phyloP scores from a whole-genome alignment of 37 sponge, comb jelly and placozoan genomes.

The Halichondria panicea region DNA sequence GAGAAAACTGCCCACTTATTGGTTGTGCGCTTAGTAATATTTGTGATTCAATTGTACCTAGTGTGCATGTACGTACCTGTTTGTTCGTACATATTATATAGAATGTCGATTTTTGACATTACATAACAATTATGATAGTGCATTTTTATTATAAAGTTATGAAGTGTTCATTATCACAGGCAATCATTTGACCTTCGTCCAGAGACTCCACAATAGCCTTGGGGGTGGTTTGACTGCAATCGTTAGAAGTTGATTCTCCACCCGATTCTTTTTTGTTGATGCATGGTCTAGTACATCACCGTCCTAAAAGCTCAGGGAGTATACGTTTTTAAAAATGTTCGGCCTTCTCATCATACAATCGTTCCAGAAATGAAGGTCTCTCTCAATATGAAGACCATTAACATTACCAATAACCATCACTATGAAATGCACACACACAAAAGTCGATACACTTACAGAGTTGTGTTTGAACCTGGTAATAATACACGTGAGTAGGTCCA shows the following conservation, averaged over 20 bases:
- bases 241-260: background rate
- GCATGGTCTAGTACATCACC: conserved; percentile 25
- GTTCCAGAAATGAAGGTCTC: conserved; percentile 24
- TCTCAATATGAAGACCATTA: conserved; percentile 28
- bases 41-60: conserved; percentile 62
- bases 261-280: too few relatives aligned
- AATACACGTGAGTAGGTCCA: conserved; percentile 21
- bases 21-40: conserved; percentile 64
- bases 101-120: too few relatives aligned
- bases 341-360: background rate
- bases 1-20: conserved; percentile 19
- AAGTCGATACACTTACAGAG: conserved; percentile 53
- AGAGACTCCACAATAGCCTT: conserved; percentile 16
- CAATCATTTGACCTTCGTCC: conserved; percentile 55
- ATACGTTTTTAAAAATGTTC: conserved; percentile 16
- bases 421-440: conserved; percentile 36
- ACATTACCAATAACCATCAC: too few relatives aligned
- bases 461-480: conserved; percentile 52
- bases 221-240: background rate
- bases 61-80: too few relatives aligned
- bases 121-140: too few relatives aligned
- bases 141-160: conserved; percentile 46
- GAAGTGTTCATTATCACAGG: conserved; percentile 56
- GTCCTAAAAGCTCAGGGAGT: conserved; percentile 56
- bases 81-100: conserved; percentile 29